Evolutionary conservation across 2,888 invertebrate genomes (phyloP).

Genomic region (Phragmatobia fuliginosa): DNA sequence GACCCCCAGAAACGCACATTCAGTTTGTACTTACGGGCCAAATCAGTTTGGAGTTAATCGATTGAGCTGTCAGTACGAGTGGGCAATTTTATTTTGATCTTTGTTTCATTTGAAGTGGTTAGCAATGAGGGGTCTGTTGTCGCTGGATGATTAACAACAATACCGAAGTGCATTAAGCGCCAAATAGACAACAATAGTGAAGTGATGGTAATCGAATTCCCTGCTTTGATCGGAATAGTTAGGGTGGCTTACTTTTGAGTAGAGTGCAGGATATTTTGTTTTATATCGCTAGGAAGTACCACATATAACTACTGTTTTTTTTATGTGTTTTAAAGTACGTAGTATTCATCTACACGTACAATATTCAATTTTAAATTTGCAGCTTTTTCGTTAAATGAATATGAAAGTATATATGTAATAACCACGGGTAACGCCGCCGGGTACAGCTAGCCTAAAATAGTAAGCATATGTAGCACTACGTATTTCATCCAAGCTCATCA

Average conservation of each 20-base stretch:
- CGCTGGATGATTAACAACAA: constrained; percentile 50
- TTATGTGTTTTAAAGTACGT: too few species aligned
- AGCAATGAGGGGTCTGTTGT: constrained; percentile 47
- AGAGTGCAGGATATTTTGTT: background rate
- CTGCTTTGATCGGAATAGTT: constrained; percentile 56
- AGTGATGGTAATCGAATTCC: constrained; percentile 77
- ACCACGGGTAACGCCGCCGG: too few species aligned
- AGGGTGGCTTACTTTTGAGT: constrained; percentile 53
- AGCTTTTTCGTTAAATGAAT: too few species aligned
- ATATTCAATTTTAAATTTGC: too few species aligned
- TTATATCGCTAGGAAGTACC: background rate
- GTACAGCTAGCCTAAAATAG: too few species aligned
- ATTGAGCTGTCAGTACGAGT: constrained; percentile 32
- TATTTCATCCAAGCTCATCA: too few species aligned
- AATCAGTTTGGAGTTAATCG: constrained; percentile 45
- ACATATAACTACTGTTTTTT: too few species aligned
- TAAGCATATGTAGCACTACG: too few species aligned
- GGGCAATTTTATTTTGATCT: constrained; percentile 46
- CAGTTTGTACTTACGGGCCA: constrained; percentile 43
- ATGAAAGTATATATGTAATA: too few species aligned
- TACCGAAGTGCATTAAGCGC: constrained; percentile 66
- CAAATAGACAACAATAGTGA: constrained; percentile 71
- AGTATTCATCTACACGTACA: too few species aligned
- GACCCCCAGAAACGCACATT: constrained; percentile 49
- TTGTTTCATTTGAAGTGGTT: constrained; percentile 36